Base-by-base conservation (phyloP, 1,140 invertebrate species). In the Stegodyphus mimosarum region DNA sequence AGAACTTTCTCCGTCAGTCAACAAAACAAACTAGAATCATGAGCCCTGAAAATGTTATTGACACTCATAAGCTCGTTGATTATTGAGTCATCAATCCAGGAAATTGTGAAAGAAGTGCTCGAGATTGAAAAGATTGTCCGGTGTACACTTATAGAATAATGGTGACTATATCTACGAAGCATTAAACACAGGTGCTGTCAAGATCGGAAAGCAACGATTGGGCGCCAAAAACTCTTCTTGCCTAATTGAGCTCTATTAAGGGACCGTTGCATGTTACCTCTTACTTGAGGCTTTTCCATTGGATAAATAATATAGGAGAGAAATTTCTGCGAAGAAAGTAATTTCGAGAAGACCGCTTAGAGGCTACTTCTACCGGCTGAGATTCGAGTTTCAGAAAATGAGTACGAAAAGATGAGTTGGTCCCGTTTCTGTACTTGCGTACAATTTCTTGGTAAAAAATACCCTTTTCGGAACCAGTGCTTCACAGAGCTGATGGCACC, bases 41-140 rank as follows among this genome's bases (percentile, higher is more conserved):
- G 73, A 76, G 83, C 74, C 75, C 83, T 53, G 73, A 78, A 85
- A 85, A 71, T 75, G 33, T 33, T 33, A 77, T 85, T 78, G 83
- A 85, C 83, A 77, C 83, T 76, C 75, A 85, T 85, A 85, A 85
- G 83, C 83, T 85, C 83, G 83, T 85, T 85, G 53, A 77, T 76
- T 71, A 72, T 85, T 85, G 83, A 85, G 83, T 85, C 83, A 85
- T 85, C 74, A 85, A 85, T 85, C 75, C 74, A 85, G 75, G 75
- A 85, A 85, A 78, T 77, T 71, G 75, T 85, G 75, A 85, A 85
- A 84, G 81, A 84, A 85, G 83, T 85, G 83, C 83, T 85, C 49
- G 83, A 85, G 83, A 78, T 70, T 72, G 66, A 77, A 85, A 85
- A 85, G 83, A 85, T 85, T 85, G 83, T 85, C 83, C 73, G 66